Evolutionary conservation across 37 sponge, comb jelly and placozoan genomes (phyloP).

Genomic region (Ephydatia muelleri): DNA sequence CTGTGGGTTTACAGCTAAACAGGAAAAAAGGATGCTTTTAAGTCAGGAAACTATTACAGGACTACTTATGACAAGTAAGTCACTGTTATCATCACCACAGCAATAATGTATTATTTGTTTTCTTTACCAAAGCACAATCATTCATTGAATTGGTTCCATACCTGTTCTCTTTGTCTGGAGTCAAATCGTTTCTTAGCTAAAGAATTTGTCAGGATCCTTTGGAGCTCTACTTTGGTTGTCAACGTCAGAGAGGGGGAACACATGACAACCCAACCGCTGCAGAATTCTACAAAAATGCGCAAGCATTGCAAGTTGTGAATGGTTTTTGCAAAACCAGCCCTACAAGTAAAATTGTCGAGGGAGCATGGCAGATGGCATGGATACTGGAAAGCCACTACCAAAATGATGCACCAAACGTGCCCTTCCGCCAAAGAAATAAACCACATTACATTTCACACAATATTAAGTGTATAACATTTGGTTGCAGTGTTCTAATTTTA

Average conservation of each 20-base stretch:
- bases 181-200: neutral
- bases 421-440: neutral
- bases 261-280: conserved; percentile 20
- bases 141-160: neutral
- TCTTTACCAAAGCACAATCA: neutral
- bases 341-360: conserved; percentile 18
- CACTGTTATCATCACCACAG: neutral
- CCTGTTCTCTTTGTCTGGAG: neutral
- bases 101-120: neutral
- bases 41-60: neutral
- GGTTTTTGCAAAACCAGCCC: conserved; percentile 8
- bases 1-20: neutral
- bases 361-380: neutral
- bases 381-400: conserved; percentile 23
- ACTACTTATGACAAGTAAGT: neutral
- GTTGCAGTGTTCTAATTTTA: neutral
- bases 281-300: conserved; percentile 16
- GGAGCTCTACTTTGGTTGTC: conserved; percentile 30
- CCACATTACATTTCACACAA: neutral
- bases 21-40: neutral
- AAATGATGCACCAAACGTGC: conserved; percentile 8
- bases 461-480: neutral
- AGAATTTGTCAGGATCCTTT: conserved; percentile 12
- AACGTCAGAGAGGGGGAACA: conserved; percentile 24
- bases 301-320: conserved; percentile 30